Evolutionary conservation across 2,888 invertebrate species (phyloP), one percentile per base, ranked within the genome.

Genomic region (Oscheius sp.): DNA sequence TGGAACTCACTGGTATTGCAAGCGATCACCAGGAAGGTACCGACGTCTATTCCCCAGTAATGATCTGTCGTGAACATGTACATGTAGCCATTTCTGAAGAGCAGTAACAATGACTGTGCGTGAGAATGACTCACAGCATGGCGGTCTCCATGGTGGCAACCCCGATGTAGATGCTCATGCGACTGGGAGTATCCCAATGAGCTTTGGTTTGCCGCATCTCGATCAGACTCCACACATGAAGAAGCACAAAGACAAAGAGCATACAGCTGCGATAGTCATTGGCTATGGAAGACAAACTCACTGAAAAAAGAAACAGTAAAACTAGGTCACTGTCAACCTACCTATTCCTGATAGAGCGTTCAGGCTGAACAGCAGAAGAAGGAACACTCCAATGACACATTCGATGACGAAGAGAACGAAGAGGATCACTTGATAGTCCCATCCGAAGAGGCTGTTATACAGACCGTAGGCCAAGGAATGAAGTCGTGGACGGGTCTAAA

Each of bases 141-240:
- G 81, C 83, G 7, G 59, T 81, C 58, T 84, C 80, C 74, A 84
- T 71, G 0, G 83, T 82, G n/a, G 84, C 81, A 1, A 81, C 73
- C 0, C 71, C 78, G 58, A 84, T 83, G 76, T 84, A 83, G 50
- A 80, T 37, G 42, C 76, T 72, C 48, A 84, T 42, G 66, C 82
- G 80, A 70, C 60, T 59, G 1, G 74, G 74, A 33, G 50, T 35
- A 35, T 75, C 75, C 58, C 75, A 65, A 32, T 68, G 50, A 4
- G 65, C 58, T 32, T 77, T 76, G 21, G 60, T 50, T 13, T 74
- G 68, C 68, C 79, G 35, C 78, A 83, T 76, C 32, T 78, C 75
- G 37, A 73, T 73, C 3, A 81, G 58, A 9, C 79, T 53, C 47
- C 68, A 76, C n/a, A 74, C 58, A 55, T 83, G 83, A 10, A 76